Evolutionary conservation across 2,888 invertebrate genomes (phyloP).

Genomic region (Xestoiulus laeticollis): DNA sequence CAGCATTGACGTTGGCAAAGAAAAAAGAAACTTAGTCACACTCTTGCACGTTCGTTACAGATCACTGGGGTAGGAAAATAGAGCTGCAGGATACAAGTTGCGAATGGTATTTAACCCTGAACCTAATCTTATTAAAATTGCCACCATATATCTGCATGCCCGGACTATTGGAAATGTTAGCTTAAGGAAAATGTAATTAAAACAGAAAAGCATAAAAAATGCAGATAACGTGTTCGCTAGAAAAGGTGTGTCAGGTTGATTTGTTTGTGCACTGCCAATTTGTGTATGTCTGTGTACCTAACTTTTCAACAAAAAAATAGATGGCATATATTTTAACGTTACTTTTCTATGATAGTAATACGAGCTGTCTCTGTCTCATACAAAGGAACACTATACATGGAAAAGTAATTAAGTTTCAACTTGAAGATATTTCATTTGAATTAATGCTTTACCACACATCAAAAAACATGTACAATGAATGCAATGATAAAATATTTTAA

Average conservation of each 20-base stretch:
- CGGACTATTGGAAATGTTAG: background rate
- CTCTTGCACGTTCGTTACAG: background rate
- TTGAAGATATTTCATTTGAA: no score
- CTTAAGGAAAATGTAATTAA: slow-evolving; percentile 7
- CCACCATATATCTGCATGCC: background rate
- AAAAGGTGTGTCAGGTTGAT: background rate
- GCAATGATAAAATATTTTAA: background rate
- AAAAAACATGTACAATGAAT: no score
- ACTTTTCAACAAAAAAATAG: no score
- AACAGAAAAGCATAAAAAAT: background rate
- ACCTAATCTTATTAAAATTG: slow-evolving; percentile 6
- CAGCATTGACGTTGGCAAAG: background rate
- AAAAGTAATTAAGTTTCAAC: no score
- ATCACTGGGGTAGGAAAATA: slow-evolving; percentile 12
- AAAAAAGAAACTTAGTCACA: slow-evolving; percentile 14
- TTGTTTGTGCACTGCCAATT: background rate
- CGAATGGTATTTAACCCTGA: slow-evolving; percentile 34
- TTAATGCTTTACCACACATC: no score
- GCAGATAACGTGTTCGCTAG: background rate
- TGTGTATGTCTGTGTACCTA: no score
- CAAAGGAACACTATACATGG: no score
- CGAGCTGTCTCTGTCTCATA: no score
- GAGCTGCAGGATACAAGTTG: slow-evolving; percentile 25
- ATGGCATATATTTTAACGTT: background rate
- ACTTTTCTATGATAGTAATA: background rate